phyloP scores from a whole-genome alignment of 2,888 invertebrate species.

The Enchytraeus crypticus region DNA sequence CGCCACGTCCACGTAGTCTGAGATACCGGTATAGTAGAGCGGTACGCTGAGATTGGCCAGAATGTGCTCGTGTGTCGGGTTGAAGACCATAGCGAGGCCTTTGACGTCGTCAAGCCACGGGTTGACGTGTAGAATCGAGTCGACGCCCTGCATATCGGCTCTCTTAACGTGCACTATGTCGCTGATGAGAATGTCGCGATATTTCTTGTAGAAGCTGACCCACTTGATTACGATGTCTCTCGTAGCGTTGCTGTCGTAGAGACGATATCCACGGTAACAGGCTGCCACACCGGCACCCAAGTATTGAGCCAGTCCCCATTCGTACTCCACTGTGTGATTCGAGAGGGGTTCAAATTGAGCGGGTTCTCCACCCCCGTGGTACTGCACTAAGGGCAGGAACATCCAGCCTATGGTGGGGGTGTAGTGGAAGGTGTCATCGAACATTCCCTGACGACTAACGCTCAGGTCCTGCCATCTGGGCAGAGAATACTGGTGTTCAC shows the following conservation, averaged over 20 bases:
- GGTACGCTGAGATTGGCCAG: conserved; percentile 17
- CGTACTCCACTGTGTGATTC: conserved; percentile 22
- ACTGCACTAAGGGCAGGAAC: conserved; percentile 24
- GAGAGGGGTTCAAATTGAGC: conserved; percentile 26
- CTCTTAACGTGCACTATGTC: conserved; percentile 27
- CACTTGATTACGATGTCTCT: conserved; percentile 22
- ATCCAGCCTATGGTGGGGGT: conserved; percentile 27
- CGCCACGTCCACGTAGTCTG: conserved; percentile 10
- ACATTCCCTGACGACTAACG: conserved; percentile 26
- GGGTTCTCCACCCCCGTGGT: conserved; percentile 24
- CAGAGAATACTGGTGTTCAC: conserved; percentile 27
- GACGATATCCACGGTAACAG: conserved; percentile 25
- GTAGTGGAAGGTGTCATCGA: conserved; percentile 20
- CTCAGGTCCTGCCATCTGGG: conserved; percentile 28
- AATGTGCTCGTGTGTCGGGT: conserved; percentile 19
- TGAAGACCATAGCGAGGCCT: conserved; percentile 27
- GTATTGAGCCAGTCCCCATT: conserved; percentile 28
- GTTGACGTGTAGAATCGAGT: conserved; percentile 27
- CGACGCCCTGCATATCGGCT: conserved; percentile 26
- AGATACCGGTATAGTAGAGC: conserved; percentile 26
- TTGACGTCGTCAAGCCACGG: conserved; percentile 19
- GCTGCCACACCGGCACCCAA: conserved; percentile 28
- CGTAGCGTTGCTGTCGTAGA: conserved; percentile 23
- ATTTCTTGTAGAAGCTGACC: conserved; percentile 27
- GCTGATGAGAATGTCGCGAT: conserved; percentile 25